phyloP scores from a whole-genome alignment of 2,888 invertebrate species.

The Scaptomyza reducta region DNA sequence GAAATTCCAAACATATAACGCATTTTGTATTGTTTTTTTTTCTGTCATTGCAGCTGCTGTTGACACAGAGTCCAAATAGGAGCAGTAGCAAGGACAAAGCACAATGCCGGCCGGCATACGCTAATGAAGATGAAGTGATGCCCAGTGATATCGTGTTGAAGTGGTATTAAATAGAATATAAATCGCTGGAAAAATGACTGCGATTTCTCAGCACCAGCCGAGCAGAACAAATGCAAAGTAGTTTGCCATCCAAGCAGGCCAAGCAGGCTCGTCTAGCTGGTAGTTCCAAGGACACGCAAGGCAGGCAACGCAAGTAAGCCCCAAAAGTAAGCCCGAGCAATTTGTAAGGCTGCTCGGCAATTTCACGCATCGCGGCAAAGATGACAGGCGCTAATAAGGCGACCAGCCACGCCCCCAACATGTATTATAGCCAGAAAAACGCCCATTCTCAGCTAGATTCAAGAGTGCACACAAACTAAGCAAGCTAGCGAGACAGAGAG shows the following conservation, averaged over 20 bases:
- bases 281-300: not conserved
- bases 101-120: slow-evolving; percentile 21
- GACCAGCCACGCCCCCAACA: slow-evolving; percentile 66
- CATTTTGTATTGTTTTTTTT: slow-evolving; percentile 36
- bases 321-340: slow-evolving; percentile 25
- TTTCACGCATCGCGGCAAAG: slow-evolving; percentile 67
- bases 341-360: slow-evolving; percentile 56
- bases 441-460: slow-evolving; percentile 44
- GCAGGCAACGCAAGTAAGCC: not conserved
- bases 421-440: slow-evolving; percentile 49
- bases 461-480: slow-evolving; percentile 18
- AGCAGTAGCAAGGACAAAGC: not conserved
- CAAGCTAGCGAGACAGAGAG: too few relatives aligned
- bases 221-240: slow-evolving; percentile 77
- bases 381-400: slow-evolving; percentile 77
- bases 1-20: slow-evolving; percentile 79
- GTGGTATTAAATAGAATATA: slow-evolving; percentile 78
- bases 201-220: slow-evolving; percentile 73
- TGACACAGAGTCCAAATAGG: too few relatives aligned
- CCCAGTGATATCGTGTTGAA: slow-evolving; percentile 64
- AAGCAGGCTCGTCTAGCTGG: too few relatives aligned
- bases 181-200: slow-evolving; percentile 76
- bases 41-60: slow-evolving; percentile 53
- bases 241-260: slow-evolving; percentile 32
- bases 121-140: slow-evolving; percentile 78